These are phyloP conservation scores for Mythimna ferrago DNA, from an alignment of 2,888 invertebrate species.

Conservation along the genomic window DNA sequence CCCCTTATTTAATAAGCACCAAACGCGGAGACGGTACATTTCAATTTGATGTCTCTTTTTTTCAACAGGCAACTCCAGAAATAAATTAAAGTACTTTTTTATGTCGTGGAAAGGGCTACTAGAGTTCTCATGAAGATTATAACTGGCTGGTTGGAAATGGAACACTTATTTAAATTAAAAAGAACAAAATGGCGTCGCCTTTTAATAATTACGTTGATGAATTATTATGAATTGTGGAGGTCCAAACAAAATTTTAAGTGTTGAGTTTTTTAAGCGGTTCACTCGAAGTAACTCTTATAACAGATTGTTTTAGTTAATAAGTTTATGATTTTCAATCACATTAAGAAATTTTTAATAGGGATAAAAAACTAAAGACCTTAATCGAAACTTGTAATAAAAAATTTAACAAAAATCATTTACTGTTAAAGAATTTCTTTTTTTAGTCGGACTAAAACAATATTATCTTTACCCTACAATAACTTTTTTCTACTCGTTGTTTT, in stretches of 20 bases:
- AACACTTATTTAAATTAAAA: slow-evolving; percentile 61
- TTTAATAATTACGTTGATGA: slow-evolving; percentile 46
- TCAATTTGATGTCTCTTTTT: slow-evolving; percentile 55
- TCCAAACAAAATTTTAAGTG: background rate
- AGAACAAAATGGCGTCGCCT: slow-evolving; percentile 44
- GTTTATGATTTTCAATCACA: background rate
- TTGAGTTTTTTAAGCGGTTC: background rate
- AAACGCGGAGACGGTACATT: slow-evolving; percentile 42
- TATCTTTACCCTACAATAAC: background rate
- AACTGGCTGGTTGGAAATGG: slow-evolving; percentile 43
- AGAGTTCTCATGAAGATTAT: slow-evolving; percentile 43
- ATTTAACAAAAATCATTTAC: background rate
- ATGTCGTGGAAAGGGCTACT: slow-evolving; percentile 49
- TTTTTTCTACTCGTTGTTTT: background rate
- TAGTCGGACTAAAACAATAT: background rate
- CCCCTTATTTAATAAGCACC: slow-evolving; percentile 57
- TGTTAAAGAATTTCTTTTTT: background rate
- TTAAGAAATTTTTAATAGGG: background rate
- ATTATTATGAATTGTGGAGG: slow-evolving; percentile 16
- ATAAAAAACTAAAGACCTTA: too few relatives aligned
- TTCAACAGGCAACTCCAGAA: slow-evolving; percentile 40
- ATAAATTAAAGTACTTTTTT: slow-evolving; percentile 61
- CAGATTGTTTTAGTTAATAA: background rate
- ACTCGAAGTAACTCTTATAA: background rate
- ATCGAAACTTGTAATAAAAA: background rate